These are phyloP conservation scores for Nycticryphes semicollaris DNA, from an alignment of 2,113 vertebrate species.

Conservation along the genomic window DNA sequence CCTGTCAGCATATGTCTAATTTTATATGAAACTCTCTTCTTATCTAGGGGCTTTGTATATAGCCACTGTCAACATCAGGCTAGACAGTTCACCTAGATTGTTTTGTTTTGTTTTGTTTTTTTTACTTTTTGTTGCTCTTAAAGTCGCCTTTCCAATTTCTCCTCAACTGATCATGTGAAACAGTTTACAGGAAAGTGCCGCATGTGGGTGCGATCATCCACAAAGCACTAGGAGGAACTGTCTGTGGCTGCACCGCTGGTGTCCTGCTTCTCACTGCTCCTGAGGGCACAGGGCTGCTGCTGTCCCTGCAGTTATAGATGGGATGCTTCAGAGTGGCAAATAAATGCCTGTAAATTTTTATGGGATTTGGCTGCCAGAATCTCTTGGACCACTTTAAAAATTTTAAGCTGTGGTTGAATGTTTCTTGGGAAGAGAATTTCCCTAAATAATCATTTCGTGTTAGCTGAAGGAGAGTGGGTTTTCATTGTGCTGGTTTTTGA, in stretches of 20 bases:
- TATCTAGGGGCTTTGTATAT: neutral
- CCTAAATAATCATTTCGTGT: neutral
- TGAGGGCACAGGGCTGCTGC: neutral
- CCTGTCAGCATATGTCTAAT: neutral
- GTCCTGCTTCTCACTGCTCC: neutral
- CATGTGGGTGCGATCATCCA: neutral
- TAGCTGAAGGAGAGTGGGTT: neutral
- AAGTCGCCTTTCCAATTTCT: neutral
- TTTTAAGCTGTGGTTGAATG: neutral
- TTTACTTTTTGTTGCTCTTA: neutral
- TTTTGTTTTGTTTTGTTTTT: neutral
- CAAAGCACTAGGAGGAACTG: neutral
- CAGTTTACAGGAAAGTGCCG: neutral
- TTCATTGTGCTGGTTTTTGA: neutral
- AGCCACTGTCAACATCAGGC: neutral
- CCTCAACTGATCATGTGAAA: neutral
- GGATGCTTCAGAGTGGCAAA: neutral
- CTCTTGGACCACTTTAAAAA: neutral
- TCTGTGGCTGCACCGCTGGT: accelerated
- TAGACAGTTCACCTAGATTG: neutral
- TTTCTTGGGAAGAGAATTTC: neutral
- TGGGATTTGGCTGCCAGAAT: neutral
- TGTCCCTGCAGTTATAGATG: accelerated
- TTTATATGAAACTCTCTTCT: neutral
- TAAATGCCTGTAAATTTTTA: neutral